Evolutionary conservation across 2,797 vertebrate species (phyloP).

Genomic region (Artibeus lituratus): DNA sequence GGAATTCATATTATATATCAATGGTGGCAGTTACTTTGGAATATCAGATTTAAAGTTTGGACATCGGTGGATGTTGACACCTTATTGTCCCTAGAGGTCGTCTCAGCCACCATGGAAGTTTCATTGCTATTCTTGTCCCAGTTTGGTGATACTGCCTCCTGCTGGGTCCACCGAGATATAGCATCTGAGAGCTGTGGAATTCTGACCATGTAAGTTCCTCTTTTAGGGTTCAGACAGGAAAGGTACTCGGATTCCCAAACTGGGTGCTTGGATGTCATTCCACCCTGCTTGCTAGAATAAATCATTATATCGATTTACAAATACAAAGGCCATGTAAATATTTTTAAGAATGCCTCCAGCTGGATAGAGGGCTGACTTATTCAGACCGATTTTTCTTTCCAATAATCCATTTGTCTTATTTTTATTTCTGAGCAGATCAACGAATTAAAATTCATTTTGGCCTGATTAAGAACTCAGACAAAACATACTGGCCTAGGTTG

Average conservation of each 20-base stretch:
- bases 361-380: not conserved
- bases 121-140: not conserved
- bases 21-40: not conserved
- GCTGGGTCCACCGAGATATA: not conserved
- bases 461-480: constrained; percentile 9
- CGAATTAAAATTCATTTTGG: not conserved
- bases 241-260: not conserved
- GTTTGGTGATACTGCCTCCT: not conserved
- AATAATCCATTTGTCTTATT: not conserved
- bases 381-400: not conserved
- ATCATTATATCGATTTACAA: not conserved
- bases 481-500: not conserved
- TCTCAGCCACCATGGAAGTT: not conserved
- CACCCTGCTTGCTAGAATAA: not conserved
- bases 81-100: not conserved
- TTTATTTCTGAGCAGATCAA: constrained; percentile 26
- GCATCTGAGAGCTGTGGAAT: not conserved
- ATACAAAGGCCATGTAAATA: not conserved
- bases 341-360: not conserved
- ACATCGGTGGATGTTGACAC: not conserved
- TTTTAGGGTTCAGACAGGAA: not conserved
- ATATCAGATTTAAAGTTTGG: not conserved
- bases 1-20: not conserved
- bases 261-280: not conserved
- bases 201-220: not conserved